Evolutionary conservation across 2,888 invertebrate genomes (phyloP).

Genomic region (Thysanoteuthis rhombus): DNA sequence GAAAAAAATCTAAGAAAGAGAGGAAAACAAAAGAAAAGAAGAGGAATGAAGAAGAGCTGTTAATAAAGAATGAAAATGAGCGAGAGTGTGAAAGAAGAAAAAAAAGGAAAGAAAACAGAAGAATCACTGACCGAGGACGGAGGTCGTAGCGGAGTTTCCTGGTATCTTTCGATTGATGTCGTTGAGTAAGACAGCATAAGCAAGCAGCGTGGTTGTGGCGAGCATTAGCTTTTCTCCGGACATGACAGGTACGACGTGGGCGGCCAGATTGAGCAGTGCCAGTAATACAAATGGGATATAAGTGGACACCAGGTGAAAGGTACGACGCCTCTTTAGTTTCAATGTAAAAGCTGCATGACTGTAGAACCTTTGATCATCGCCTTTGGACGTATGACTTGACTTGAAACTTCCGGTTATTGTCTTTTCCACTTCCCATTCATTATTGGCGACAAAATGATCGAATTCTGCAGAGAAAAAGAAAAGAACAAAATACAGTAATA

Average conservation of each 20-base stretch:
- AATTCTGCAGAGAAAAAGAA: neutral
- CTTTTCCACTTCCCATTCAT: slow-evolving; percentile 12
- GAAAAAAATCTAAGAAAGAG: neutral
- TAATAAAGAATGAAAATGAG: neutral
- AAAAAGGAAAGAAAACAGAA: neutral
- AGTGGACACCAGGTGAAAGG: slow-evolving; percentile 24
- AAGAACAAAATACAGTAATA: too few species aligned
- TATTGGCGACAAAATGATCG: slow-evolving; percentile 14
- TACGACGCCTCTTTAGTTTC: neutral
- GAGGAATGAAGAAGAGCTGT: neutral
- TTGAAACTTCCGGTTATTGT: neutral
- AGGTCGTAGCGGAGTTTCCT: slow-evolving; percentile 15
- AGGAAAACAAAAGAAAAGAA: neutral
- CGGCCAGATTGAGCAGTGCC: slow-evolving; percentile 24
- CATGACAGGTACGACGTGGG: slow-evolving; percentile 24
- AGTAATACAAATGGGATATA: slow-evolving; percentile 27
- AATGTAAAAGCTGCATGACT: neutral
- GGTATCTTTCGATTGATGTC: slow-evolving; percentile 22
- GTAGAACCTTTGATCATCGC: neutral
- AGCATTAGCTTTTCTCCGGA: slow-evolving; percentile 25
- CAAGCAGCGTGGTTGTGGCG: neutral
- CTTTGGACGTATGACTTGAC: neutral
- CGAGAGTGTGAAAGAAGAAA: neutral
- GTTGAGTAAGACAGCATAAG: slow-evolving; percentile 23
- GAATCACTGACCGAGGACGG: slow-evolving; percentile 18